phyloP scores from a whole-genome alignment of 1,140 invertebrate species.

The Pteromalus puparum region DNA sequence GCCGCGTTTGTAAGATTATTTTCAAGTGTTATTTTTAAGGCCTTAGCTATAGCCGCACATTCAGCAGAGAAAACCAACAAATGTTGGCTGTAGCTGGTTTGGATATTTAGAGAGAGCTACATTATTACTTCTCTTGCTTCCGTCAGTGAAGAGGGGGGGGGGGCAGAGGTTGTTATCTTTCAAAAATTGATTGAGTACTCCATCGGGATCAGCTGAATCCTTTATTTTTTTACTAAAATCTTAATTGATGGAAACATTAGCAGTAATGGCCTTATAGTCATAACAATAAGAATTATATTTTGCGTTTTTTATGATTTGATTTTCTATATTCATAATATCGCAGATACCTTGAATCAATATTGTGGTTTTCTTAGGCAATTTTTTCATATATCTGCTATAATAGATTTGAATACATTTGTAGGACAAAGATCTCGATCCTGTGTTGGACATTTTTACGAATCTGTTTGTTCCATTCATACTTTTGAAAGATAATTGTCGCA shows the following conservation, averaged over 20 bases:
- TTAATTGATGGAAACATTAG: neutral
- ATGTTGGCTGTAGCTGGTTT: too few relatives aligned
- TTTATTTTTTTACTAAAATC: conserved; percentile 2
- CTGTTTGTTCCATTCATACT: too few relatives aligned
- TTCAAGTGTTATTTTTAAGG: neutral
- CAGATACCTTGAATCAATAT: neutral
- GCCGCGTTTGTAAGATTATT: neutral
- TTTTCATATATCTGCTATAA: neutral
- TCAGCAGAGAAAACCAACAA: neutral
- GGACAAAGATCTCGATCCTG: too few relatives aligned
- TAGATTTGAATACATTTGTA: neutral
- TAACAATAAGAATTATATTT: neutral
- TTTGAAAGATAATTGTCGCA: neutral
- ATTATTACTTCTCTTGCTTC: too few relatives aligned
- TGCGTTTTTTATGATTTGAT: neutral
- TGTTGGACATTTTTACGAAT: neutral
- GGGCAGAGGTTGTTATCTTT: neutral
- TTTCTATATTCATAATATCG: neutral
- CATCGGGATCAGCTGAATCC: neutral
- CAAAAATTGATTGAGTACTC: neutral
- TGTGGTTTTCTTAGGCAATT: too few relatives aligned
- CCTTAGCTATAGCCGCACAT: neutral
- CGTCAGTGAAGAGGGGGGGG: neutral
- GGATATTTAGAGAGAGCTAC: too few relatives aligned
- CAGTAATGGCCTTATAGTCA: neutral